Percentiles rank a stretch among this genome's conserved stretches.
phyloP scores from a whole-genome alignment of 2,888 invertebrate species.

The Heliconius hortense region DNA sequence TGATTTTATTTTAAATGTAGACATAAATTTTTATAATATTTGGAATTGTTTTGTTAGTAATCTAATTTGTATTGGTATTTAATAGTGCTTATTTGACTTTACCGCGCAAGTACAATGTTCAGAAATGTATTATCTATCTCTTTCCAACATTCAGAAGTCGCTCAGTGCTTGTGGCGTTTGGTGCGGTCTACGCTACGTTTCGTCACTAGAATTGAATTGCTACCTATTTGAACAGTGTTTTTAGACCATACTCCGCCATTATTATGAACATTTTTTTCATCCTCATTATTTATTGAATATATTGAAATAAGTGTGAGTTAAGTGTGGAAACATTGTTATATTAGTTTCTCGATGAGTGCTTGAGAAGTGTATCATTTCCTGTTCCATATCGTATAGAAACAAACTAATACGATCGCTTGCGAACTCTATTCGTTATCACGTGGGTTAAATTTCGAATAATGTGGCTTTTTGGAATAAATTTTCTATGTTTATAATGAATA shows the following conservation, averaged over 20 bases:
- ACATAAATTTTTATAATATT: not conserved
- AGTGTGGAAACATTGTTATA: conserved; percentile 42
- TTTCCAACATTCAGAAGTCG: conserved; percentile 61
- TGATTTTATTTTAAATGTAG: not conserved
- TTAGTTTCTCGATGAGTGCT: conserved; percentile 54
- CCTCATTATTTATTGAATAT: conserved; percentile 52
- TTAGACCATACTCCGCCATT: conserved; percentile 77
- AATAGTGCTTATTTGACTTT: conserved; percentile 68
- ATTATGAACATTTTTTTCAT: conserved; percentile 59
- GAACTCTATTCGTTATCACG: conserved; percentile 79
- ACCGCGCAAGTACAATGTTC: conserved; percentile 73
- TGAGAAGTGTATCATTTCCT: conserved; percentile 76
- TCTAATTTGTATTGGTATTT: conserved; percentile 28
- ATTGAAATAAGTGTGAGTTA: conserved; percentile 36
- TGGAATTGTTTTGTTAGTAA: conserved; percentile 1
- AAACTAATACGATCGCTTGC: conserved; percentile 75
- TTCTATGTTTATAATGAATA: conserved; percentile 45
- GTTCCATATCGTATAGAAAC: conserved; percentile 72
- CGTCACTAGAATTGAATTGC: conserved; percentile 70
- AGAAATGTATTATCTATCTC: conserved; percentile 65
- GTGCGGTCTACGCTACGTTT: conserved; percentile 65
- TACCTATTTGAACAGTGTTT: conserved; percentile 68
- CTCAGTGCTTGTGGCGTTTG: conserved; percentile 55
- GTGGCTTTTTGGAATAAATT: conserved; percentile 50
- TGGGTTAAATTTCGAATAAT: conserved; percentile 77